These are phyloP conservation scores for Trypoxylus dichotomus DNA, from an alignment of 1,140 invertebrate species.

Conservation along the genomic window DNA sequence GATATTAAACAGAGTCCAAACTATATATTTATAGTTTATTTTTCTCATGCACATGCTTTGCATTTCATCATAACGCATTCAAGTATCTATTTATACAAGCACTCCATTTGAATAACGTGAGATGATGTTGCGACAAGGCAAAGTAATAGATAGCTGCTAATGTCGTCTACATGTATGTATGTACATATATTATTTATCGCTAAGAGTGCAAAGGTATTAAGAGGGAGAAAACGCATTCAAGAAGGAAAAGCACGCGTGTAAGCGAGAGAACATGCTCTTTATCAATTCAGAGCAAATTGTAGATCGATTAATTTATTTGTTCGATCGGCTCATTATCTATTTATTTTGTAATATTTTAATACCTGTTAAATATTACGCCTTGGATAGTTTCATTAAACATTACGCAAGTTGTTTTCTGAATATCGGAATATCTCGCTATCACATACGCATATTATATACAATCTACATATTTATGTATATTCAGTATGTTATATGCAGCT, in stretches of 20 bases:
- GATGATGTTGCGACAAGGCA: no score
- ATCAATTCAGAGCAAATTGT: constrained; percentile 25
- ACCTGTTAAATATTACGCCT: constrained; percentile 21
- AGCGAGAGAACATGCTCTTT: constrained; percentile 8
- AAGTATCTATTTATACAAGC: no score
- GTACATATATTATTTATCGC: no score
- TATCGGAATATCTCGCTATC: not conserved
- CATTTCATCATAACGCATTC: no score
- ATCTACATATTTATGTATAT: not conserved
- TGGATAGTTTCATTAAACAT: constrained; percentile 24
- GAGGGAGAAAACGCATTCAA: no score
- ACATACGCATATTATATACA: not conserved
- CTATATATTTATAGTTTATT: no score
- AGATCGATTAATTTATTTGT: constrained; percentile 26
- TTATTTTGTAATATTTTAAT: constrained; percentile 25
- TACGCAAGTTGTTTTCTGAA: constrained; percentile 22
- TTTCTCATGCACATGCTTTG: no score
- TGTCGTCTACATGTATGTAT: no score
- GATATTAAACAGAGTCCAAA: no score
- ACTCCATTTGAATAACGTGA: no score
- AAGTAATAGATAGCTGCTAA: no score
- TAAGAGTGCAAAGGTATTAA: no score
- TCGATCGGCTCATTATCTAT: constrained; percentile 23
- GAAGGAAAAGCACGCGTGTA: not conserved
- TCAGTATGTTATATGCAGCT: not conserved